Evolutionary conservation across 1,140 invertebrate species (phyloP), one percentile per base, ranked within the genome.

Genomic region (Patella vulgata): DNA sequence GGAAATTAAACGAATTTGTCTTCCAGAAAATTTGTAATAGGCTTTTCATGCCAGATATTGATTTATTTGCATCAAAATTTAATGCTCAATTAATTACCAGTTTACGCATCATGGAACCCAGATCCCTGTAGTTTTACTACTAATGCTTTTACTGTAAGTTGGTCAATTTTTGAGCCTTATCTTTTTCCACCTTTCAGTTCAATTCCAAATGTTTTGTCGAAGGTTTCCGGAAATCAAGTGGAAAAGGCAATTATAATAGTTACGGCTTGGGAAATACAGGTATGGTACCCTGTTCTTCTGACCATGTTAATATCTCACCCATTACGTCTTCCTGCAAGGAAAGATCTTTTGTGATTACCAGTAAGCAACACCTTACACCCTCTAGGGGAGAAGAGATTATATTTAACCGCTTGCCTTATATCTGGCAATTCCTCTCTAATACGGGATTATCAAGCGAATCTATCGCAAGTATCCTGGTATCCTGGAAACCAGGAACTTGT

Each of bases 41-140:
- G 17, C 25, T 36, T 33, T 56, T 21, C 30, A 23, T 8, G 25
- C 60, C 54, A 36, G 47, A 70, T 8, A 66, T 71, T 57, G 67
- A 68, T 52, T 39, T 75, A 14, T 75, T 75, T 66, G 61, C 70
- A 11, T 65, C 61, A 17, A 36, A 61, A 21, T 12, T 66, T 14
- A 74, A 71, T 63, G 27, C 21, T 36, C 47, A 64, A 53, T 44
- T 63, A 14, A 30, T 33, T n/a, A 51, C n/a, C n/a, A n/a, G n/a
- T 1, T 8, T 73, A 66, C 63, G 52, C 59, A 12, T 68, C 63
- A 6, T 74, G 58, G 63, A 42, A 52, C 36, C 64, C 73, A 28
- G 67, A 70, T 25, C 67, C 66, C 12, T 39, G 40, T 12, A 67
- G 70, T 21, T 27, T 25, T 2, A 46, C 50, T 40, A 40, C 68